These are phyloP conservation scores for Calyptomena viridis DNA, from an alignment of 2,113 vertebrate genomes.

Conservation along the genomic window DNA sequence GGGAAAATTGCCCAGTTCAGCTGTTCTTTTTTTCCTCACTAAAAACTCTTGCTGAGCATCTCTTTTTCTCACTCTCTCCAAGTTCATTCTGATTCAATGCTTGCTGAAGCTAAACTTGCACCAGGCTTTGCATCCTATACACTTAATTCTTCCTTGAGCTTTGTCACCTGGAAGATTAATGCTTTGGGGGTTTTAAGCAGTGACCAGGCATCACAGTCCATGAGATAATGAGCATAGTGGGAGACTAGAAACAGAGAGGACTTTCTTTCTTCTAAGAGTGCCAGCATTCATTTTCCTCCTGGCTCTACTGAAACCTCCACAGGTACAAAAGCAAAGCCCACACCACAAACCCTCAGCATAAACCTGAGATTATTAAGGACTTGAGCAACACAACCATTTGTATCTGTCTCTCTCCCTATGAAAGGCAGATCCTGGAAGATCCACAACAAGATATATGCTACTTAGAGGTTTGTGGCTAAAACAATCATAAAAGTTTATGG, in stretches of 20 bases:
- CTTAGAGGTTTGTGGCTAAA: no score
- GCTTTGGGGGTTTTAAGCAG: background rate
- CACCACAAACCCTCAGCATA: background rate
- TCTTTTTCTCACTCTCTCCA: background rate
- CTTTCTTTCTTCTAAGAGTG: background rate
- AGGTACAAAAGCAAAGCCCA: background rate
- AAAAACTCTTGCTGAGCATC: background rate
- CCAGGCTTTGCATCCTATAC: background rate
- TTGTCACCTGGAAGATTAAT: background rate
- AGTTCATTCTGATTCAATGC: background rate
- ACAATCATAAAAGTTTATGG: slow-evolving; percentile 41
- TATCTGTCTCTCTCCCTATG: background rate
- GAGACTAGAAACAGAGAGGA: background rate
- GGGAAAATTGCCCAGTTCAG: background rate
- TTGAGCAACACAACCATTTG: background rate
- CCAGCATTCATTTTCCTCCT: background rate
- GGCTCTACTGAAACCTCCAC: background rate
- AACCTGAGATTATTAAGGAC: background rate
- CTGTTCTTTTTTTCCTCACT: background rate
- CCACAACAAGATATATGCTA: background rate
- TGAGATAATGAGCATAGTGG: background rate
- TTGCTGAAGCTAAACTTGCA: background rate
- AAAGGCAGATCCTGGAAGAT: slow-evolving; percentile 23
- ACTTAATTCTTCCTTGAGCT: background rate
- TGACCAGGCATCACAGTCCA: background rate